Evolutionary conservation across 2,888 invertebrate species (phyloP).

Genomic region (Caenorhabditis wallacei): DNA sequence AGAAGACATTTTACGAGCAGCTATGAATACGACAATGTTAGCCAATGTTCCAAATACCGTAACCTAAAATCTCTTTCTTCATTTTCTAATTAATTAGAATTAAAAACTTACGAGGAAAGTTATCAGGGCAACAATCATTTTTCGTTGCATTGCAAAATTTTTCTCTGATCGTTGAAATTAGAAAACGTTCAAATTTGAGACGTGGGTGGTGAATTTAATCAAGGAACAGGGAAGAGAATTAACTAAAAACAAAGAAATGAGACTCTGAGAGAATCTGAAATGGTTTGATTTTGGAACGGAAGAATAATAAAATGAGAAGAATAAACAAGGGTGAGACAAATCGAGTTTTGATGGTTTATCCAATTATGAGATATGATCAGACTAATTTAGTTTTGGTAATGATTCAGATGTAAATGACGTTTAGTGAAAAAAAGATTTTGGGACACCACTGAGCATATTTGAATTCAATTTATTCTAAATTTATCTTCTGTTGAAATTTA

Average conservation of each 20-base stretch:
- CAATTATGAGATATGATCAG: neutral
- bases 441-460: neutral
- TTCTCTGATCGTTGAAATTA: neutral
- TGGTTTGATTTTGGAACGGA: neutral
- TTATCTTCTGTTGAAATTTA: too few relatives aligned
- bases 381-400: neutral
- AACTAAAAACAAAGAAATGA: constrained; percentile 5
- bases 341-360: neutral
- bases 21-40: neutral
- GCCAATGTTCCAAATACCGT: constrained; percentile 14
- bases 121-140: constrained; percentile 22
- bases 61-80: neutral
- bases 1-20: constrained; percentile 20
- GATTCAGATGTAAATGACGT: neutral
- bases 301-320: constrained; percentile 2
- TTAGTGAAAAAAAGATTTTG: neutral
- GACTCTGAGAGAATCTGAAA: neutral
- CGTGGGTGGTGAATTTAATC: constrained; percentile 5
- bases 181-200: neutral
- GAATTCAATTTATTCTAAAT: neutral
- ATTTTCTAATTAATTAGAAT: neutral
- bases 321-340: constrained; percentile 16
- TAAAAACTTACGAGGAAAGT: constrained; percentile 21
- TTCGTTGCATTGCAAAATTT: constrained; percentile 3
- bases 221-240: constrained; percentile 1